These are phyloP conservation scores for Heterodera schachtii DNA, from an alignment of 1,140 invertebrate species.

Conservation along the genomic window DNA sequence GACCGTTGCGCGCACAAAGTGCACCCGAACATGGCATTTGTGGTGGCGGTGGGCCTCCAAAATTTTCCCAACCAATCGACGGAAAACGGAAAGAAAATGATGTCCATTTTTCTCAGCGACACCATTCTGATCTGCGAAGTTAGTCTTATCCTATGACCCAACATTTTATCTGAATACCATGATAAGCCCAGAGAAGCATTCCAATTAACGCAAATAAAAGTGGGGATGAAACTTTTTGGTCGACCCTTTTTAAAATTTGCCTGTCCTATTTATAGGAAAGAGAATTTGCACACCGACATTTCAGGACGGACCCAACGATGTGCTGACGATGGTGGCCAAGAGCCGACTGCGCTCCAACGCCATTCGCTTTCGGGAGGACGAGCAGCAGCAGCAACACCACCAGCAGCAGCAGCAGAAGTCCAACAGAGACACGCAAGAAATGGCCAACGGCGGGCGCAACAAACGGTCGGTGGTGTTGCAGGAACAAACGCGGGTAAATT, in stretches of 20 bases:
- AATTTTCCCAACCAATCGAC: slow-evolving; percentile 80
- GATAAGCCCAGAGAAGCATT: too few relatives aligned
- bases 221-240: too few relatives aligned
- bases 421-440: slow-evolving; percentile 72
- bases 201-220: too few relatives aligned
- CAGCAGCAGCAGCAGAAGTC: slow-evolving; percentile 70
- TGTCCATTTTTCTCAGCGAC: slow-evolving; percentile 93
- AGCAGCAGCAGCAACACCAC: slow-evolving; percentile 69
- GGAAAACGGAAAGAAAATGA: slow-evolving; percentile 84
- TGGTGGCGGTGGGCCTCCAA: slow-evolving; percentile 89
- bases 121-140: slow-evolving; percentile 90
- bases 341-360: slow-evolving; percentile 89
- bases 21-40: slow-evolving; percentile 92
- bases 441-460: slow-evolving; percentile 77
- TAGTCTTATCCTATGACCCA: background rate
- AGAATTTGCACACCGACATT: too few relatives aligned
- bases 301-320: slow-evolving; percentile 77
- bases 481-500: slow-evolving; percentile 84
- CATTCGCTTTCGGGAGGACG: slow-evolving; percentile 86
- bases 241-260: too few relatives aligned
- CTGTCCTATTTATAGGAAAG: too few relatives aligned
- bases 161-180: too few relatives aligned
- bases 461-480: slow-evolving; percentile 90
- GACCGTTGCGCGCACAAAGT: slow-evolving; percentile 81
- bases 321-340: slow-evolving; percentile 85